phyloP scores from a whole-genome alignment of 1,140 invertebrate species.

The Drosophila teissieri region DNA sequence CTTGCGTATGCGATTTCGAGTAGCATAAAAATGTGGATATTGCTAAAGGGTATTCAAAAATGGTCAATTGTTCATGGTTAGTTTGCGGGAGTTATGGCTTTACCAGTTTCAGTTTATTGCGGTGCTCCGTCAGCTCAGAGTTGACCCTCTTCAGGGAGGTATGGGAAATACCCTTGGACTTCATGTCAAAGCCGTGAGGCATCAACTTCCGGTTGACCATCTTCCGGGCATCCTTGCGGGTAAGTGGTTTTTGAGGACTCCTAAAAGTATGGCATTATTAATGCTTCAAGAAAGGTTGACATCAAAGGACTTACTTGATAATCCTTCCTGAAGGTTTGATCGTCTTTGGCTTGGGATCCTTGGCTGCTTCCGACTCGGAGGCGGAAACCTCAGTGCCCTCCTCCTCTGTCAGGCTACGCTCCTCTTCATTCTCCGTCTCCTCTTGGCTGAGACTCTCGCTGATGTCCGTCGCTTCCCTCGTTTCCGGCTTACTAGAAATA shows the following conservation, averaged over 20 bases:
- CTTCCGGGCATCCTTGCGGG: slow-evolving; percentile 62
- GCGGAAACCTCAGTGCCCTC: slow-evolving; percentile 36
- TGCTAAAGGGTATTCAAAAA: slow-evolving; percentile 22
- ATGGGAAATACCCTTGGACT: slow-evolving; percentile 54
- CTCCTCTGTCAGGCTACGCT: slow-evolving; percentile 34
- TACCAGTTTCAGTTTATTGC: slow-evolving; percentile 70
- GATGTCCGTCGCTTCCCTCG: slow-evolving; percentile 55
- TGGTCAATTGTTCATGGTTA: neutral
- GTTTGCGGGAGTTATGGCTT: neutral
- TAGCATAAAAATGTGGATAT: slow-evolving; percentile 72
- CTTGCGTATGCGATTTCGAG: slow-evolving; percentile 77
- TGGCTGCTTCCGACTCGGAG: slow-evolving; percentile 43
- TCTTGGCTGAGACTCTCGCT: slow-evolving; percentile 67
- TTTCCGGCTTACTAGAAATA: slow-evolving; percentile 15
- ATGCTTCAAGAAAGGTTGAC: neutral
- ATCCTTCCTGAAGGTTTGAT: slow-evolving; percentile 9
- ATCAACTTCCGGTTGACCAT: slow-evolving; percentile 52
- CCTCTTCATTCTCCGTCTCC: slow-evolving; percentile 26
- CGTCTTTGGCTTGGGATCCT: slow-evolving; percentile 12
- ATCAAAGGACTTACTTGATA: slow-evolving; percentile 28
- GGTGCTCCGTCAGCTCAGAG: slow-evolving; percentile 52
- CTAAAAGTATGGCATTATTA: neutral
- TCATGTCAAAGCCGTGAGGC: slow-evolving; percentile 53
- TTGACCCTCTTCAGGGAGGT: slow-evolving; percentile 46
- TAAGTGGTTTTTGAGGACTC: slow-evolving; percentile 39